Evolutionary conservation across 2,797 vertebrate species (phyloP).

Genomic region (Thaleichthys pacificus): DNA sequence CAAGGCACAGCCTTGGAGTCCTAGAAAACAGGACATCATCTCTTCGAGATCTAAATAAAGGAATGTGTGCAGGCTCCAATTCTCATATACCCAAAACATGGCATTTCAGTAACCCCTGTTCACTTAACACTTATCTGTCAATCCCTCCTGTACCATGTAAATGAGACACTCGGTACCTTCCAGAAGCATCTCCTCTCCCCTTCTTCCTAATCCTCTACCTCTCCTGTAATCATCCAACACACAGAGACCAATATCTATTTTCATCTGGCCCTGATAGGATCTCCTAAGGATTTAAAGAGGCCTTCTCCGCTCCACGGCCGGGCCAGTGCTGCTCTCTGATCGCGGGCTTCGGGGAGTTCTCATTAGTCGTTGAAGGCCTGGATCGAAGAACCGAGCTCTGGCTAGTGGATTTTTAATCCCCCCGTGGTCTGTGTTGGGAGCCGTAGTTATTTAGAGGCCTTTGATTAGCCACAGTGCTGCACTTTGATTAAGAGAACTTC

Average conservation of each 20-base stretch:
- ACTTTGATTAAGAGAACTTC: constrained; percentile 98
- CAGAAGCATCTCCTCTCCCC: constrained; percentile 64
- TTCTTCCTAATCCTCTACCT: constrained; percentile 87
- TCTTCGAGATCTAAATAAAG: constrained; percentile 79
- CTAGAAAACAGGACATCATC: constrained; percentile 82
- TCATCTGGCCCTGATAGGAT: constrained; percentile 96
- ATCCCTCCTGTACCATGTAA: constrained; percentile 79
- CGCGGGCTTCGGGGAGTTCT: constrained; percentile 95
- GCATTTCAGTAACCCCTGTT: constrained; percentile 70
- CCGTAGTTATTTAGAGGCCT: constrained; percentile 97
- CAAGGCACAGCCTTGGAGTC: constrained; percentile 65
- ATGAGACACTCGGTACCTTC: constrained; percentile 67
- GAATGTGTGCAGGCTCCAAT: constrained; percentile 74
- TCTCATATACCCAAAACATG: constrained; percentile 70
- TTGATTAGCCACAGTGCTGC: constrained; percentile 92
- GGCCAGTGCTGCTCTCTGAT: constrained; percentile 89
- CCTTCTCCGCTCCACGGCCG: constrained; percentile 78
- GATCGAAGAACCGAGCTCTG: constrained; percentile 95
- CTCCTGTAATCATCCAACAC: constrained; percentile 95
- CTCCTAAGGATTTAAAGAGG: constrained; percentile 96
- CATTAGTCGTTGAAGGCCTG: constrained; percentile 85
- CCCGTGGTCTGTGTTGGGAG: constrained; percentile 89
- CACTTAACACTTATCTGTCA: constrained; percentile 78
- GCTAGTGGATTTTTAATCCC: constrained; percentile 99
- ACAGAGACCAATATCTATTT: constrained; percentile 97